phyloP scores from a whole-genome alignment of 2,113 vertebrate genomes.

The Malurus melanocephalus region DNA sequence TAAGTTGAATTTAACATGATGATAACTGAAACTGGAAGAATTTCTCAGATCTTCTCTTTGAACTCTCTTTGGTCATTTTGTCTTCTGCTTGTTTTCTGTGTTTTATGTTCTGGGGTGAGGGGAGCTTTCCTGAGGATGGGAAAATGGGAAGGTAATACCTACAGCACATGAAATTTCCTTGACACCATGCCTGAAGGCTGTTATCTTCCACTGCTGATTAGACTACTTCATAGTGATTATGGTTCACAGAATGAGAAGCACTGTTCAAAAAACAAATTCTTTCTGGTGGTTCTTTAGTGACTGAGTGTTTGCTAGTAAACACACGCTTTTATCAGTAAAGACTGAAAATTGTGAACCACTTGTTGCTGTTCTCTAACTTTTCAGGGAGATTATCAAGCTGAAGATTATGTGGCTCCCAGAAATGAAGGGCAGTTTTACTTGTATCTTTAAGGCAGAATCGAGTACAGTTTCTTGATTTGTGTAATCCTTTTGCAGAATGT shows the following conservation, averaged over 20 bases:
- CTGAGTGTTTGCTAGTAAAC: not conserved
- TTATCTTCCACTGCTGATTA: not conserved
- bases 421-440: slow-evolving; percentile 3
- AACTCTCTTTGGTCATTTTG: not conserved
- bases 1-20: not conserved
- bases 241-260: not conserved
- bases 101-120: not conserved
- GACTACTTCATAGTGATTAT: not conserved
- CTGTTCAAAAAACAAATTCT: not conserved
- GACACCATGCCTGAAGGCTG: not conserved
- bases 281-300: not conserved
- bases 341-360: not conserved
- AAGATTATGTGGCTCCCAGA: not conserved
- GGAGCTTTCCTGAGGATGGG: not conserved
- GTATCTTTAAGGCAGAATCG: not conserved
- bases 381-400: not conserved
- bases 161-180: not conserved
- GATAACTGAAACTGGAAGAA: not conserved
- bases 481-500: slow-evolving; percentile 14
- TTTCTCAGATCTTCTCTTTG: not conserved
- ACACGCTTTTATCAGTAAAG: not conserved
- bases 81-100: not conserved
- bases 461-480: slow-evolving; percentile 41
- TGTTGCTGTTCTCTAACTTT: not conserved
- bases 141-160: not conserved